Base-by-base conservation (phyloP, 1,140 invertebrate genomes). In the Pseudomyrmex concolor region DNA sequence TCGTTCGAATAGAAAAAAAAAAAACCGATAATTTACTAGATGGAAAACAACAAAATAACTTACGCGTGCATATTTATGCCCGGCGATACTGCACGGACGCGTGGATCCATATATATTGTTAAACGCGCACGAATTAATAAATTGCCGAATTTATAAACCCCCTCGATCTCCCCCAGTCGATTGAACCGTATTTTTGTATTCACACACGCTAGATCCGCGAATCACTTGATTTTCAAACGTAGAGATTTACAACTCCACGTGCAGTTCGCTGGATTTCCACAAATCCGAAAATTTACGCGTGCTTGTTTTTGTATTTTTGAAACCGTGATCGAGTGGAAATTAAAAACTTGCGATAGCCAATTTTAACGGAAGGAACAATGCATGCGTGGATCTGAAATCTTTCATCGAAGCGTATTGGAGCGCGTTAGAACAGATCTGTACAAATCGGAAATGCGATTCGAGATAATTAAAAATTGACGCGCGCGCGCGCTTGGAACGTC, bases 401-500 rank as follows among this genome's bases (percentile, higher is more conserved):
- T 55, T 10, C 19, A 25, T 43, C 17, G 7, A 22, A 12, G 34
- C 34, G 34, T 45, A 45, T 50, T 13, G 5, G 34, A 22, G 9
- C 34, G 67, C 51, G 55, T 50, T 8, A 66, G 12, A 77, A 77
- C 19, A 34, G 34, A 51, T 51, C 50, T 12, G 50, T 45, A 12
- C 15, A 50, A 34, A 71, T 63, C 34, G 55, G 43, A 48, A 66
- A 3, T 15, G 15, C 15, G 55, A 86, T 78, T 71, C 8, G 2
- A 8, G 10, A 17, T 54, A 34, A 71, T 76, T 80, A 88, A 87
- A 87, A 87, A 84, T 57, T 66, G 45, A 68, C 22, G 63, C 17
- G 25, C 54, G 34, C 50, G 12, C 17, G 25, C 54, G 0, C 45
- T 12, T n/a, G 17, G 9, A n/a, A n/a, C 22, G 51, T 34, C 17